Base-by-base conservation (phyloP, 2,888 invertebrate species). In the Hermodice carunculata region DNA sequence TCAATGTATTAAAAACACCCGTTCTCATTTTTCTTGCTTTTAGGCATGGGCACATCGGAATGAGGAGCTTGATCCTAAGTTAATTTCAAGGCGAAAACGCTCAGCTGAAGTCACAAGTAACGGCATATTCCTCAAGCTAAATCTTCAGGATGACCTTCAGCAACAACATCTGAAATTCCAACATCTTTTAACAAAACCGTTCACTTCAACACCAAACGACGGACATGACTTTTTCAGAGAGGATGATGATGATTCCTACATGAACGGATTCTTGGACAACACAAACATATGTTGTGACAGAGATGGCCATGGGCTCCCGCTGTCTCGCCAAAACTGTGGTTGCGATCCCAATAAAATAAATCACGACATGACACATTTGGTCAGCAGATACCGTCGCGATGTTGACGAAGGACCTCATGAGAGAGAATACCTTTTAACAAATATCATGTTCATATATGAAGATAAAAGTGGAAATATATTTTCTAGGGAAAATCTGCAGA, bases 391-490 rank as follows among this genome's bases (percentile, higher is more conserved):
- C 26, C 34, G 19, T 34, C 32, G 34, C 5, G 37, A 53, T 2
- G 52, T 29, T 14, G 22, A 31, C 19, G 54, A 54, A 14, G n/a
- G 8, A 2, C 28, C 28, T 14, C 28, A 42, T 42, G 56, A 56
- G 28, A 2, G 56, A 17, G 2, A 37, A 5, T 34, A 56, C 3
- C 40, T 43, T 19, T 29, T 56, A 2, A 56, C 56, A 42, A 19
- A 28, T 40, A 26, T 56, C 40, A 56, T 8, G 14, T 28, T 56
- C 24, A 40, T 56, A 24, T 56, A 57, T 48, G 58, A 64, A 19
- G 31, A 42, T 4, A 22, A 46, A 28, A 51, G 42, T 32, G 64
- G 64, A 1, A 64, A 64, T 52, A 40, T 64, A 17, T 52, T 64
- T 31, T 59, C 64, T 5, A 64, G 51, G 42, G 44, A 58, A 32